Percentiles rank a stretch among this genome's conserved stretches.
phyloP scores from a whole-genome alignment of 1,140 invertebrate genomes.

The Hyposmocoma kahamanoa region DNA sequence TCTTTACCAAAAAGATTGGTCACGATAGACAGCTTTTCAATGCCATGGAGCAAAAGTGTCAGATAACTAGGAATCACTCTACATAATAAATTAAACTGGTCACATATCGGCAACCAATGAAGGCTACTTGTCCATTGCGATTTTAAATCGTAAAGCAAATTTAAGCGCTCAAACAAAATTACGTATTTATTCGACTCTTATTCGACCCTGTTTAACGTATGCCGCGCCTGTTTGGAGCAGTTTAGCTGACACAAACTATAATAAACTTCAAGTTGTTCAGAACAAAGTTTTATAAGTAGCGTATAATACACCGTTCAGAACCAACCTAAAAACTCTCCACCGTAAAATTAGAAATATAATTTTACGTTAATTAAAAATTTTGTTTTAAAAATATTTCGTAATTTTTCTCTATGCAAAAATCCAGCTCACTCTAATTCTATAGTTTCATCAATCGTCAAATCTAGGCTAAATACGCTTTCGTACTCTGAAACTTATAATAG shows the following conservation, averaged over 20 bases:
- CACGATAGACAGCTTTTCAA: neutral
- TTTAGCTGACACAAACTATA: neutral
- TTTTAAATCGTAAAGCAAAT: neutral
- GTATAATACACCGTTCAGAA: neutral
- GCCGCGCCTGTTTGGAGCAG: neutral
- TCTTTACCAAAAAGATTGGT: neutral
- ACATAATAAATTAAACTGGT: neutral
- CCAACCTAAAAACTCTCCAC: neutral
- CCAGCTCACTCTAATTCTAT: too few relatives aligned
- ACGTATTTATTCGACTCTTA: neutral
- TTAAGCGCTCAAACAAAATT: neutral
- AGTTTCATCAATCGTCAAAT: too few relatives aligned
- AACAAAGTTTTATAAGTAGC: neutral
- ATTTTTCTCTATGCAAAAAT: too few relatives aligned
- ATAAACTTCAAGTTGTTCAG: neutral
- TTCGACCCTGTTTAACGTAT: conserved; percentile 1
- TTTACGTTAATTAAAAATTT: too few relatives aligned
- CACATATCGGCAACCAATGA: neutral
- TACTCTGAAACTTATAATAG: too few relatives aligned
- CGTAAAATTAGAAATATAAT: too few relatives aligned
- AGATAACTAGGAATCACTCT: neutral
- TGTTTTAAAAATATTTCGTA: too few relatives aligned
- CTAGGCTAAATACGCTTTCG: too few relatives aligned
- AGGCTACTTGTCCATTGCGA: neutral
- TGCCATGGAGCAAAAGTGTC: neutral